phyloP scores from a whole-genome alignment of 2,888 invertebrate genomes.

The Erebia ligea region DNA sequence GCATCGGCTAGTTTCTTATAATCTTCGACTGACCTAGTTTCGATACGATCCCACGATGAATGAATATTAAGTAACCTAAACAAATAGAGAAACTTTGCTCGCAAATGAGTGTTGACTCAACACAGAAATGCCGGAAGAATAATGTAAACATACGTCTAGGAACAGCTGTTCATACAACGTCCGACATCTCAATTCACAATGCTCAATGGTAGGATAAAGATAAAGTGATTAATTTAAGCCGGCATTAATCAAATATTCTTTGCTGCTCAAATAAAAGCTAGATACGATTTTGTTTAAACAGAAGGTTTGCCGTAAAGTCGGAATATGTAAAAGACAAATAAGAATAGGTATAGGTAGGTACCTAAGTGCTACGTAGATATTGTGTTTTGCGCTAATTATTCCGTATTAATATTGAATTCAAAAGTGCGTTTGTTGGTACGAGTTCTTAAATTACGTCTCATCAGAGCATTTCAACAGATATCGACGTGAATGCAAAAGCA shows the following conservation, averaged over 20 bases:
- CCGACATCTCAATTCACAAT: conserved; percentile 44
- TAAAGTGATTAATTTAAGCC: conserved; percentile 13
- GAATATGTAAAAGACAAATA: conserved; percentile 1
- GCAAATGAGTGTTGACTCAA: conserved; percentile 43
- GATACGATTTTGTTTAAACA: conserved; percentile 4
- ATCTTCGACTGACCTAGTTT: not conserved
- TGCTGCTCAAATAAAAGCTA: not conserved
- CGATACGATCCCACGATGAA: conserved; percentile 7
- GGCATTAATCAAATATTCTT: conserved; percentile 11
- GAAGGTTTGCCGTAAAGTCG: conserved; percentile 1
- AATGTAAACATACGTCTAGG: conserved; percentile 39
- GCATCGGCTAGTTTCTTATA: too few species aligned
- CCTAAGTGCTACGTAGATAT: too few species aligned
- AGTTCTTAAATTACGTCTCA: too few species aligned
- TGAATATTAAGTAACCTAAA: conserved; percentile 2
- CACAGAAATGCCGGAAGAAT: conserved; percentile 45
- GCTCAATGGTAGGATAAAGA: not conserved
- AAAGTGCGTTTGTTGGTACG: too few species aligned
- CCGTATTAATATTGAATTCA: too few species aligned
- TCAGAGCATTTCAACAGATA: too few species aligned
- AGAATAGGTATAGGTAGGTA: not conserved
- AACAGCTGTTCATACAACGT: conserved; percentile 47
- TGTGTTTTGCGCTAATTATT: too few species aligned
- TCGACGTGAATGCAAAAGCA: too few species aligned
- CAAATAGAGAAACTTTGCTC: conserved; percentile 31